Base-by-base conservation (phyloP, 2,797 vertebrate genomes). In the Gephyroberyx darwinii region DNA sequence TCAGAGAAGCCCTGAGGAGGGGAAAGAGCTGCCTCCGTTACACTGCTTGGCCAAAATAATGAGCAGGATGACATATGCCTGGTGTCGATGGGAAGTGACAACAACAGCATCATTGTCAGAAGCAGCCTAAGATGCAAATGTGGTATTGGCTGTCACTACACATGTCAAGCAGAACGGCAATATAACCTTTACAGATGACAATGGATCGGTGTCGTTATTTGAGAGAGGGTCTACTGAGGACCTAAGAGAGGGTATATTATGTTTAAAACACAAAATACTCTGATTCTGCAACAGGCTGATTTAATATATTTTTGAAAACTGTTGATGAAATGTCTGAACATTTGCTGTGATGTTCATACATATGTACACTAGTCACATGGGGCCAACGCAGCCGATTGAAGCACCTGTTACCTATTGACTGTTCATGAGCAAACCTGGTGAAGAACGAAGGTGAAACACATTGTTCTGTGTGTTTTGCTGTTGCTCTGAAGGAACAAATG, bases 31-130 rank as follows among this genome's bases (percentile, higher is more conserved):
- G 71, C 72, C 74, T 78, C 60, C 10, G 79, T 87, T 86, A 72
- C 74, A 71, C 81, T 37, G 82, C 88, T 91, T 81, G 78, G 74
- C 56, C 65, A 87, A 88, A 92, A 92, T 94, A 94, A 94, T 91
- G 92, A 94, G 91, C 78, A 59, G 76, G 83, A 88, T 90, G 91
- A 90, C 90, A 93, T 90, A 90, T 86, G 87, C 85, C 66, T 62
- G 65, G 56, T 86, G 78, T 92, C 90, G 71, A 93, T 91, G 86
- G 79, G 78, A 79, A 91, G 89, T 90, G 84, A 83, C 91, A 88
- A 80, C 81, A 87, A 84, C 85, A 77, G 65, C 87, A 71, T 89
- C 78, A 68, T 75, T 91, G 90, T 92, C 92, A 92, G 80, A 80
- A 43, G 78, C 78, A 84, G 77, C 77, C 77, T 65, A 70, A 83